Evolutionary conservation across 1,140 invertebrate species (phyloP), one percentile per base, ranked within the genome.

Genomic region (Neodiprion fabricii): DNA sequence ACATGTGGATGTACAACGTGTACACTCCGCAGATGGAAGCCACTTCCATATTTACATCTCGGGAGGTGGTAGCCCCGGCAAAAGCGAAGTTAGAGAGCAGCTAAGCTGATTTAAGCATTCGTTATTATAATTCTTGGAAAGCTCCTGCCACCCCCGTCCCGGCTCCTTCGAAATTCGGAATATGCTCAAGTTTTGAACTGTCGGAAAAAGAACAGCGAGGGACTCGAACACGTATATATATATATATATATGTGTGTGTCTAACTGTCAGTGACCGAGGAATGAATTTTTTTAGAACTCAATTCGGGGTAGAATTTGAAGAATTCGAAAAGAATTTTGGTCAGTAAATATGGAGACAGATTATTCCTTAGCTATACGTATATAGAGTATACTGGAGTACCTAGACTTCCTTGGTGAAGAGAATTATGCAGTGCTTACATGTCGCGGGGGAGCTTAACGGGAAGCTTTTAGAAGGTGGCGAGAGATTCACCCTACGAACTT

Each of bases 81-180:
- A 85, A 85, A 87, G 85, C 86, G 79, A 86, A 86, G 85, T 87
- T 87, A 81, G 83, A 40, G 28, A 81, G 81, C 78, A 82, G 83
- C 82, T 88, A 87, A 88, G 86, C 85, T 87, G 86, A 88, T 88
- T 88, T 88, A 84, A 86, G 85, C 85, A 86, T 86, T 87, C 84
- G 86, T 87, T 88, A 86, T 88, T 88, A 88, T 87, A 87, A 88
- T 88, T 87, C 86, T 86, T 82, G 81, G 80, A 75, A 77, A 82
- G 79, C 76, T 67, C 74, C 70, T 69, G 71, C 74, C 68, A 71
- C 65, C 71, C 72, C 74, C 77, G 80, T 79, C 72, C 76, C 74
- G 71, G 69, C 68, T 69, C 12, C 53, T 40, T 40, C 28, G 28
- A 40, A 40, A 40, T 5, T 40, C 28, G 28, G 28, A 73, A 65